phyloP scores from a whole-genome alignment of 92 coral and sea anemone species.

The Galaxea fascicularis region DNA sequence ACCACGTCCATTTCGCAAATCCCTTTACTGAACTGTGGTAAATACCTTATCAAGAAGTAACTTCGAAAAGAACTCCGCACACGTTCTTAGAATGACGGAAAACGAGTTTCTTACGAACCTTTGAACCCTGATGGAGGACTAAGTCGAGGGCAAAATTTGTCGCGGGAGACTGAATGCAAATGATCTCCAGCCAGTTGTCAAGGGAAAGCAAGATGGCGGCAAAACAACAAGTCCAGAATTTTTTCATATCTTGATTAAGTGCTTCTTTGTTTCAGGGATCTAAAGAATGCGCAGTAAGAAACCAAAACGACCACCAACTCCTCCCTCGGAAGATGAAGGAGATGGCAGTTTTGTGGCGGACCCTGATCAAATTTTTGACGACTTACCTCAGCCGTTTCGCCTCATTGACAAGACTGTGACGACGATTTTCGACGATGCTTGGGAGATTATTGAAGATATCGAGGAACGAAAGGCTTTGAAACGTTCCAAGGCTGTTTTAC shows the following conservation, averaged over 20 bases:
- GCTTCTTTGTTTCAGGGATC: neutral
- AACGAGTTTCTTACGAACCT: neutral
- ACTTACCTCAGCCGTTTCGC: conserved; percentile 94
- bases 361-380: conserved; percentile 94
- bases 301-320: conserved; percentile 58
- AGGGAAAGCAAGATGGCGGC: conserved; percentile 88
- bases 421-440: conserved; percentile 82
- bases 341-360: conserved; percentile 87
- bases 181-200: conserved; percentile 53
- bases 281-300: conserved; percentile 72
- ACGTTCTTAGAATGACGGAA: neutral
- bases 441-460: conserved; percentile 88
- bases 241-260: neutral
- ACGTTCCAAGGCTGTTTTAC: conserved; percentile 81
- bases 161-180: conserved; percentile 14
- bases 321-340: conserved; percentile 78
- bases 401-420: conserved; percentile 86
- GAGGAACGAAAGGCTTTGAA: conserved; percentile 71
- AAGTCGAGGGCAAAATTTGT: conserved; percentile 17
- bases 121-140: conserved; percentile 24
- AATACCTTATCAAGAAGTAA: neutral
- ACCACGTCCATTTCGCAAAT: conserved; percentile 76
- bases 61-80: neutral
- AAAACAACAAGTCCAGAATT: conserved; percentile 53
- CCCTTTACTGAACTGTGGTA: neutral